These are phyloP conservation scores for Trachythela sp. DNA, from an alignment of 64 coral and sea anemone species.

Conservation along the genomic window DNA sequence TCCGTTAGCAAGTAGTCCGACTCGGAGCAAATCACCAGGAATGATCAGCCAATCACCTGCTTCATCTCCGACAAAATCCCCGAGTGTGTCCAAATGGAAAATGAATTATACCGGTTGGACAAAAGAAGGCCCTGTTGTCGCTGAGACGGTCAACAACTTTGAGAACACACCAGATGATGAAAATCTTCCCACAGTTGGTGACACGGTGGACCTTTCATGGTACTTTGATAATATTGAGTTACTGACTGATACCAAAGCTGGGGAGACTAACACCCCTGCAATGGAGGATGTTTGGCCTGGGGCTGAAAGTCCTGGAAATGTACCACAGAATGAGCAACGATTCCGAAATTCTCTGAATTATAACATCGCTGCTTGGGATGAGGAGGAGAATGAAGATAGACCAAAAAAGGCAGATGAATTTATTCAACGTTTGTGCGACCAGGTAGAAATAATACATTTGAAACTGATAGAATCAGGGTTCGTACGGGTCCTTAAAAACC, in stretches of 20 bases:
- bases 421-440: constrained; percentile 15
- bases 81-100: not conserved
- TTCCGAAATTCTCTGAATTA: not conserved
- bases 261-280: not conserved
- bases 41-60: not conserved
- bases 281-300: not conserved
- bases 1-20: no score
- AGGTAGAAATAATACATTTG: no score
- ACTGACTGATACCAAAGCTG: not conserved
- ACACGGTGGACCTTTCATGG: not conserved
- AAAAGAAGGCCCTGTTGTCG: not conserved
- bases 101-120: not conserved
- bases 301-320: not conserved
- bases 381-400: not conserved
- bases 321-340: not conserved
- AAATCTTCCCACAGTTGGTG: not conserved
- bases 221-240: not conserved
- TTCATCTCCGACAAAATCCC: not conserved
- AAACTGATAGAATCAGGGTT: no score
- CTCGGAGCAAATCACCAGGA: not conserved
- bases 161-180: not conserved
- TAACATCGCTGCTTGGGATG: not conserved
- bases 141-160: not conserved
- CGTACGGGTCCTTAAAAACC: no score
- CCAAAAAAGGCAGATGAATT: not conserved